Evolutionary conservation across 2,797 vertebrate species (phyloP).

Genomic region (Manis crassicaudata): DNA sequence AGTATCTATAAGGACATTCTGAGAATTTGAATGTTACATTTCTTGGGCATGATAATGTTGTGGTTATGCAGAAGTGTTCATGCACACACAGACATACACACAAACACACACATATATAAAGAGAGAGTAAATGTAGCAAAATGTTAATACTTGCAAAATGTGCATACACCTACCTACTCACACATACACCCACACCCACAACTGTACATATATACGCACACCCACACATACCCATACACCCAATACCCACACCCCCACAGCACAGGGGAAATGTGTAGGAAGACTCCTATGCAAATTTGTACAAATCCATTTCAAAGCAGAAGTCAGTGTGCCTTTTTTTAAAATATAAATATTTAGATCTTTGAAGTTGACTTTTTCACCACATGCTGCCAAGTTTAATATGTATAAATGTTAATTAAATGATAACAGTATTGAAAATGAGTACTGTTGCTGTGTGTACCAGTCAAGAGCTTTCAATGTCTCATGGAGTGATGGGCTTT

Average conservation of each 20-base stretch:
- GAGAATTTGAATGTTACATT: background rate
- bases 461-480: background rate
- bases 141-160: conserved; percentile 11
- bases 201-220: background rate
- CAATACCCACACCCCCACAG: background rate
- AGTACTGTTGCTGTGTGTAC: background rate
- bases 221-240: background rate
- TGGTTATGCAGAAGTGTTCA: background rate
- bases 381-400: background rate
- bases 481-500: background rate
- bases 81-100: background rate
- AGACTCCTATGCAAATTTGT: background rate
- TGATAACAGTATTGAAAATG: background rate
- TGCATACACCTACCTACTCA: background rate
- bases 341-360: background rate
- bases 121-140: background rate
- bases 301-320: conserved; percentile 5
- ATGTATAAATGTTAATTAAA: background rate
- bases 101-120: background rate
- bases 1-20: background rate
- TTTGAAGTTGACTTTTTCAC: background rate
- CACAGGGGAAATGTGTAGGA: background rate
- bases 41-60: background rate
- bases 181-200: background rate
- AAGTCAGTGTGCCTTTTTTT: background rate